phyloP scores from a whole-genome alignment of 2,113 vertebrate genomes.

The Ranitomeya imitator region DNA sequence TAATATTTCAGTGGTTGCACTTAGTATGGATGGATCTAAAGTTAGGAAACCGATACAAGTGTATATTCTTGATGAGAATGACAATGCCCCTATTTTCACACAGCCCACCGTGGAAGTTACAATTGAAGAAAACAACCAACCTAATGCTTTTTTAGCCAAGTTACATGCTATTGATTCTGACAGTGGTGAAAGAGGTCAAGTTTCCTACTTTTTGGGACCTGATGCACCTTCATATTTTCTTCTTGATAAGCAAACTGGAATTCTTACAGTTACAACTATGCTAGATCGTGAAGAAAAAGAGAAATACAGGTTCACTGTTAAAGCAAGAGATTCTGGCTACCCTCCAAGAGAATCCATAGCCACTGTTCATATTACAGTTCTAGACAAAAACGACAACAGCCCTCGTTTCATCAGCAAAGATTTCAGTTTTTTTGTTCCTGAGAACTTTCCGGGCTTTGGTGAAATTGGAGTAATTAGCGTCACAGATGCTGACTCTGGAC shows the following conservation, averaged over 20 bases:
- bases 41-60: conserved; percentile 83
- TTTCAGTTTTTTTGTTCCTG: conserved; percentile 97
- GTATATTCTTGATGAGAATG: conserved; percentile 90
- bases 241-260: conserved; percentile 83
- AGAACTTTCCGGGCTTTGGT: conserved; percentile 95
- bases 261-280: conserved; percentile 86
- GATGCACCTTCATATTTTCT: conserved; percentile 87
- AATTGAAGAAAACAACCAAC: conserved; percentile 92
- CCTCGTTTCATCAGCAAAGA: conserved; percentile 98
- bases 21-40: conserved; percentile 76
- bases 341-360: conserved; percentile 89
- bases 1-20: conserved; percentile 84
- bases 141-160: conserved; percentile 87
- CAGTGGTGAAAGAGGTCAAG: conserved; percentile 82
- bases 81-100: conserved; percentile 90
- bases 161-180: conserved; percentile 89
- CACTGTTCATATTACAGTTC: conserved; percentile 85
- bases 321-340: conserved; percentile 86
- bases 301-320: conserved; percentile 90
- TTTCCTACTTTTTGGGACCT: conserved; percentile 87
- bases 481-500: conserved; percentile 88
- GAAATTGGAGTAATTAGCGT: conserved; percentile 96
- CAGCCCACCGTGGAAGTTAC: conserved; percentile 84
- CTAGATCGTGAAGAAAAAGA: conserved; percentile 95
- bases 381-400: conserved; percentile 97